Conservation (phyloP, 2,888 invertebrate species). For the Dynastes hyllus region DNA sequence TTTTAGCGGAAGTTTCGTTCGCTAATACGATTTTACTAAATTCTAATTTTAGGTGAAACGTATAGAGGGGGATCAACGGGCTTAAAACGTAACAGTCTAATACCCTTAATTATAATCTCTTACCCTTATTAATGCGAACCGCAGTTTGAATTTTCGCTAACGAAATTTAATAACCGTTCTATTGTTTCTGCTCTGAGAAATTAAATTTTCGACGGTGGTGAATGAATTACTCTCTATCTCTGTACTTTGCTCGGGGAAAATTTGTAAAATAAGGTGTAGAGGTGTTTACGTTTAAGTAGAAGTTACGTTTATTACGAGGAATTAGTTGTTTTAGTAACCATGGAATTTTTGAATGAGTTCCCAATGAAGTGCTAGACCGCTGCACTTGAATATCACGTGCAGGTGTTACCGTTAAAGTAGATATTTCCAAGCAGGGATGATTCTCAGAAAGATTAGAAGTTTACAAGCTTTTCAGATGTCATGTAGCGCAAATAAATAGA, state of each 20-base stretch:
- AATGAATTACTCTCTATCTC: background rate
- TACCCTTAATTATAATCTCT: constrained; percentile 47
- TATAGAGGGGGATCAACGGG: constrained; percentile 24
- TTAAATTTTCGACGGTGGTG: background rate
- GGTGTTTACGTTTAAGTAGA: background rate
- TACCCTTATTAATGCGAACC: constrained; percentile 45
- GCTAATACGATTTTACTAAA: constrained; percentile 35
- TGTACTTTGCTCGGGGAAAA: background rate
- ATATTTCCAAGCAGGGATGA: too few relatives aligned
- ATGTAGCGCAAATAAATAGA: too few relatives aligned
- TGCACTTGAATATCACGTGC: background rate
- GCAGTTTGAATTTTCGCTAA: constrained; percentile 31
- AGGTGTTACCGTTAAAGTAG: background rate
- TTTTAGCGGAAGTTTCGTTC: constrained; percentile 12
- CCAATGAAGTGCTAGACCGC: background rate
- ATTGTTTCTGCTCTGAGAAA: constrained; percentile 36
- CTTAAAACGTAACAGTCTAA: constrained; percentile 43
- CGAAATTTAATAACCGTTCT: constrained; percentile 44
- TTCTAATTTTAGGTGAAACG: constrained; percentile 42
- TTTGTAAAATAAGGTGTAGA: too few relatives aligned
- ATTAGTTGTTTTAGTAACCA: background rate
- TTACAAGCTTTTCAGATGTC: too few relatives aligned
- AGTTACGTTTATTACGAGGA: background rate
- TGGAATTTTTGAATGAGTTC: background rate
- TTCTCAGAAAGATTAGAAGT: background rate